Evolutionary conservation across 2,797 vertebrate species (phyloP).

Genomic region (Parotocinclus haroldoi): DNA sequence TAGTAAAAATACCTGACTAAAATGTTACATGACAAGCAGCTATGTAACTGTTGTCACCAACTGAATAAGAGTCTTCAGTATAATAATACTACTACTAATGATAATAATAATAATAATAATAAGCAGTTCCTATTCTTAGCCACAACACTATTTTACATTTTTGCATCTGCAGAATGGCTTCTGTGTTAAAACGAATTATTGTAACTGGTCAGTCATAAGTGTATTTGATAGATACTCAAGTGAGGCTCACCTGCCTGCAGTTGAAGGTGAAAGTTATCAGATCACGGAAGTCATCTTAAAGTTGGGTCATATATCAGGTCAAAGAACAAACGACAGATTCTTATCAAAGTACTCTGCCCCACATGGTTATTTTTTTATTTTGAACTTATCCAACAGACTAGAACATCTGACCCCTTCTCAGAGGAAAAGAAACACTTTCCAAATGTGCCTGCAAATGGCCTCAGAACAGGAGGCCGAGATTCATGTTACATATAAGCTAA

Average conservation of each 20-base stretch:
- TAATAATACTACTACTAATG: too few relatives aligned
- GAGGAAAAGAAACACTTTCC: constrained; percentile 47
- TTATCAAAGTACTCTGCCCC: constrained; percentile 13
- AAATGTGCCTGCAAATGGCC: constrained; percentile 31
- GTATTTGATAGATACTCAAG: constrained; percentile 1
- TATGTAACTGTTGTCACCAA: too few relatives aligned
- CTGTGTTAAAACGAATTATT: neutral
- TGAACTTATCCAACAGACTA: constrained; percentile 38
- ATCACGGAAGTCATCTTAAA: constrained; percentile 21
- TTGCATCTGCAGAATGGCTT: too few relatives aligned
- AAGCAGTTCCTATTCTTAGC: too few relatives aligned
- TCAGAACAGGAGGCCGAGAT: constrained; percentile 32
- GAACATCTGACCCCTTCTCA: constrained; percentile 50
- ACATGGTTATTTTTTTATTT: constrained; percentile 16
- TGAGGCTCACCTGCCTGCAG: neutral
- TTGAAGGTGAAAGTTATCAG: constrained; percentile 23
- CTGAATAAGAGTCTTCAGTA: too few relatives aligned
- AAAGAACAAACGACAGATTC: constrained; percentile 5
- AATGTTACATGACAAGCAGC: too few relatives aligned
- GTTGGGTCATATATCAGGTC: constrained; percentile 35
- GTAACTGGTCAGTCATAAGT: neutral
- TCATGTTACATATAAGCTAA: constrained; percentile 52
- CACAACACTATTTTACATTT: too few relatives aligned
- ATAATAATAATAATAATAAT: too few relatives aligned
- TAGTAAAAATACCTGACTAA: too few relatives aligned